Conservation (phyloP, 1,140 invertebrate species). For the Drosophila ohnishii region DNA sequence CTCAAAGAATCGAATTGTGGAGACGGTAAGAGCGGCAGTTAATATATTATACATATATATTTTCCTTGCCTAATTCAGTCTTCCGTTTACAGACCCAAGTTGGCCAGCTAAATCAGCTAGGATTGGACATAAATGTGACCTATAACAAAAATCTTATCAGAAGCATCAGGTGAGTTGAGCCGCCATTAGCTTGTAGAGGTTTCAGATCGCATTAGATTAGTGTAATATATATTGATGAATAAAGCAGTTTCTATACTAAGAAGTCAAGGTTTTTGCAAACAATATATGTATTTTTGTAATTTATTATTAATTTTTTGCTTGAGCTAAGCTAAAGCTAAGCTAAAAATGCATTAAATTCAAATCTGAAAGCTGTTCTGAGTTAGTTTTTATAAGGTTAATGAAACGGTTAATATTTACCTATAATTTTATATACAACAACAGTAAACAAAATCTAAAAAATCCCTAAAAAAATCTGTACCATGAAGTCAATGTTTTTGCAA, state of each 20-base stretch:
- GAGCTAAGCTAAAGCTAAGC: not conserved
- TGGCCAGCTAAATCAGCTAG: constrained; percentile 40
- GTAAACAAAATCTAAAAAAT: too few species aligned
- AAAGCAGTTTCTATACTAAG: too few species aligned
- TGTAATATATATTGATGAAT: too few species aligned
- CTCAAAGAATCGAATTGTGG: constrained; percentile 8
- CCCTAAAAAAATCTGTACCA: too few species aligned
- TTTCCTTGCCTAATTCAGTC: not conserved
- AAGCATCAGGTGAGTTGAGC: constrained; percentile 19
- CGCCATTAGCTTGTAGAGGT: not conserved
- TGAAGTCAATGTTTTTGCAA: too few species aligned
- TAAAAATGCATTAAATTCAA: too few species aligned
- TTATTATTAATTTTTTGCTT: not conserved
- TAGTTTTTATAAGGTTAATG: too few species aligned
- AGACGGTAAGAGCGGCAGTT: constrained; percentile 8
- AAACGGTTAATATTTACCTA: too few species aligned
- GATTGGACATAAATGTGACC: constrained; percentile 27
- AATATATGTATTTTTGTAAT: not conserved
- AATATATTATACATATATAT: too few species aligned
- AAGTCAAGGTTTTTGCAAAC: too few species aligned
- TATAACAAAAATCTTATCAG: constrained; percentile 12
- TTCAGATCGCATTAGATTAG: not conserved
- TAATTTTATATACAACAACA: too few species aligned
- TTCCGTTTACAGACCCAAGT: constrained; percentile 19
- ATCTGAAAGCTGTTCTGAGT: too few species aligned